These are phyloP conservation scores for Eilema caniola DNA, from an alignment of 2,888 invertebrate genomes.

Conservation along the genomic window DNA sequence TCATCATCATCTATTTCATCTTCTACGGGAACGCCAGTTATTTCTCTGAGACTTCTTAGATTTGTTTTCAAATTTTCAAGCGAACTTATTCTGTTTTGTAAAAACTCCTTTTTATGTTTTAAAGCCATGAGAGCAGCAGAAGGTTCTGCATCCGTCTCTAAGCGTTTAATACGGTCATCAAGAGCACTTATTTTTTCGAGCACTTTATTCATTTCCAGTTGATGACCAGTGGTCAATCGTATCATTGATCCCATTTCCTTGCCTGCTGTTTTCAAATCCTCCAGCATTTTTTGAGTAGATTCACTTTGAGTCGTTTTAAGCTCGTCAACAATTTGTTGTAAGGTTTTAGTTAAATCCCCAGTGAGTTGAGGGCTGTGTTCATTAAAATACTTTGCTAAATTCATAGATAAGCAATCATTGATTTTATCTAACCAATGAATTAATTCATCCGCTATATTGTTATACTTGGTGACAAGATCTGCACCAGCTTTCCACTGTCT, in stretches of 20 bases:
- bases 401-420: conserved; percentile 67
- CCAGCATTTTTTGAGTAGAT: conserved; percentile 59
- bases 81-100: conserved; percentile 66
- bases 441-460: conserved; percentile 64
- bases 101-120: conserved; percentile 70
- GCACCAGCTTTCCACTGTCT: conserved; percentile 57
- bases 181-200: conserved; percentile 70
- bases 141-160: conserved; percentile 57
- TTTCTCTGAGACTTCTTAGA: conserved; percentile 60
- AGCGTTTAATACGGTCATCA: conserved; percentile 68
- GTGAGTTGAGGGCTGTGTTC: conserved; percentile 62
- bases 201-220: conserved; percentile 74
- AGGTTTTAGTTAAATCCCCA: conserved; percentile 69
- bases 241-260: conserved; percentile 69
- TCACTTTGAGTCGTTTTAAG: conserved; percentile 58
- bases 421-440: conserved; percentile 77
- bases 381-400: conserved; percentile 68
- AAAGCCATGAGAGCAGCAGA: conserved; percentile 73
- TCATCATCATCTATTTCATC: conserved; percentile 57
- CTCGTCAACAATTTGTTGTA: conserved; percentile 74
- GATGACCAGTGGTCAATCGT: conserved; percentile 64
- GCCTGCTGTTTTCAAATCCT: conserved; percentile 67
- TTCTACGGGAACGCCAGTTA: conserved; percentile 54
- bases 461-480: conserved; percentile 65
- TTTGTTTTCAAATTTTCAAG: conserved; percentile 73